phyloP scores from a whole-genome alignment of 2,797 vertebrate species.

The Alcedo atthis region DNA sequence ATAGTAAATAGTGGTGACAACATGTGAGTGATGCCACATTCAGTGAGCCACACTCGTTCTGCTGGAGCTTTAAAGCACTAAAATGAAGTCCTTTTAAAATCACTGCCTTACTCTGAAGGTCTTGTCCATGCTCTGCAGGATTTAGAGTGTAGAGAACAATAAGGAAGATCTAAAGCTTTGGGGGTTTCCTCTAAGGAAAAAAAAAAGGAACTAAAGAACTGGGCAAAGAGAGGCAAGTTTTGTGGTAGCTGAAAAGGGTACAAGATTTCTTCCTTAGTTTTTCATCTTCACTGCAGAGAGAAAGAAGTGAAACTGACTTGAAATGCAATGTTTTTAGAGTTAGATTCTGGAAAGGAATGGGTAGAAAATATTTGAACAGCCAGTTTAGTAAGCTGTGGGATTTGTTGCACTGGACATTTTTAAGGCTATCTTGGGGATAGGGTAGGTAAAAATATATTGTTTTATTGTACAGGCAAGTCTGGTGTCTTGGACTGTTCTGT shows the following conservation, averaged over 20 bases:
- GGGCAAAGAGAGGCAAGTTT: background rate
- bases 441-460: background rate
- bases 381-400: background rate
- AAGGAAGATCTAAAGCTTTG: background rate
- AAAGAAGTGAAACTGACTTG: background rate
- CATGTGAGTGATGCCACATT: background rate
- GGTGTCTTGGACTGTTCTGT: background rate
- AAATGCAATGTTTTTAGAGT: background rate
- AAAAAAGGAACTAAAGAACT: background rate
- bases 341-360: background rate
- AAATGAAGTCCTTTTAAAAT: background rate
- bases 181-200: background rate
- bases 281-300: background rate
- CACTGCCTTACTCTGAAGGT: background rate
- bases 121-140: background rate
- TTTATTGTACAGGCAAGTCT: background rate
- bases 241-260: background rate
- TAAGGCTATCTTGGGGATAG: background rate
- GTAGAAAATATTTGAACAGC: background rate
- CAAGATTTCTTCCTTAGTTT: background rate
- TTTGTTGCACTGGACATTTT: background rate
- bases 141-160: background rate
- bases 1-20: constrained; percentile 3
- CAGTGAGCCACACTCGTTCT: background rate
- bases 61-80: background rate